phyloP scores from a whole-genome alignment of 2,888 invertebrate species.

The Syrista parreyssii region DNA sequence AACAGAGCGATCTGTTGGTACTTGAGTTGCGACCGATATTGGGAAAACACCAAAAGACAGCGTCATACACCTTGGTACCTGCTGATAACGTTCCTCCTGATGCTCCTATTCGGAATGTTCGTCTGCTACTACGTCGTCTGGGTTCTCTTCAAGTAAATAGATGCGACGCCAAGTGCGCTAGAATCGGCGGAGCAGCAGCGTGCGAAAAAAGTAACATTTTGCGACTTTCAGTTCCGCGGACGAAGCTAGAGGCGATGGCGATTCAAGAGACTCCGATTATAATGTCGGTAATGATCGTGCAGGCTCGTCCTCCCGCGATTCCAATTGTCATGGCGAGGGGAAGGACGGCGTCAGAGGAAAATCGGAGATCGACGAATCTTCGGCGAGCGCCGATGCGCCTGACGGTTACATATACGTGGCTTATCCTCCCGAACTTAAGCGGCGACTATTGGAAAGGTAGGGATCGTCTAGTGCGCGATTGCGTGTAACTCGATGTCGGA shows the following conservation, averaged over 20 bases:
- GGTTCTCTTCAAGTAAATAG: slow-evolving; percentile 90
- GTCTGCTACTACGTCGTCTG: slow-evolving; percentile 94
- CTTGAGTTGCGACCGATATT: slow-evolving; percentile 90
- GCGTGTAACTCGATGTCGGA: too few relatives aligned
- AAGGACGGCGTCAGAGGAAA: slow-evolving; percentile 40
- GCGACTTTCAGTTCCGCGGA: slow-evolving; percentile 73
- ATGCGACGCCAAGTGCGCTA: background rate
- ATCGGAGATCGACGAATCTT: slow-evolving; percentile 43
- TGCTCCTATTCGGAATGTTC: slow-evolving; percentile 84
- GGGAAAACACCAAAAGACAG: slow-evolving; percentile 84
- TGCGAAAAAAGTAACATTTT: slow-evolving; percentile 7
- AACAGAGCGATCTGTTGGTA: slow-evolving; percentile 93
- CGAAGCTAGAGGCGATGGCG: slow-evolving; percentile 74
- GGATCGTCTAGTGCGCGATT: slow-evolving; percentile 24
- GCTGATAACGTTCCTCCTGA: slow-evolving; percentile 81
- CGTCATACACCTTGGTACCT: slow-evolving; percentile 86
- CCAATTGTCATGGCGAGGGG: slow-evolving; percentile 39
- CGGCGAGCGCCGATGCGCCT: slow-evolving; percentile 52
- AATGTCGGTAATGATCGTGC: slow-evolving; percentile 37
- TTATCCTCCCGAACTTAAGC: slow-evolving; percentile 87
- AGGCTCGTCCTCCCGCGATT: slow-evolving; percentile 45
- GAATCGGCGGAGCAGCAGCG: background rate
- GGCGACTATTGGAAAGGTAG: slow-evolving; percentile 84
- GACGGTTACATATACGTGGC: slow-evolving; percentile 87
- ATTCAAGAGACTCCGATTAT: slow-evolving; percentile 44